These are phyloP conservation scores for Contarinia nasturtii DNA, from an alignment of 1,140 invertebrate species.

Conservation along the genomic window DNA sequence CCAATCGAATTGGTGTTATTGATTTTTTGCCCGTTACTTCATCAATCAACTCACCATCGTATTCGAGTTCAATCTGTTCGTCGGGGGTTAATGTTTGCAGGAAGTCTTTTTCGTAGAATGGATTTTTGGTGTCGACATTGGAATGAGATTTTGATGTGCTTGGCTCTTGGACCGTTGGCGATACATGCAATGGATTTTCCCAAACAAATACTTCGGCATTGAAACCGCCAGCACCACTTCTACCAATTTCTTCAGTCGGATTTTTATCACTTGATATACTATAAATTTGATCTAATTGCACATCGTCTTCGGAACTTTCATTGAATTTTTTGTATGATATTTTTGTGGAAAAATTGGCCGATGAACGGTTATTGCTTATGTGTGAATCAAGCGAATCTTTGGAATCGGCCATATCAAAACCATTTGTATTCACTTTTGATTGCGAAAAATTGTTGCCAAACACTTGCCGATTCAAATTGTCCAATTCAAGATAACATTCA, in stretches of 20 bases:
- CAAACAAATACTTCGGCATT: conserved; percentile 50
- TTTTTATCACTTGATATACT: conserved; percentile 14
- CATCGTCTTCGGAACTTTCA: conserved; percentile 6
- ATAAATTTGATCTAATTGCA: conserved; percentile 20
- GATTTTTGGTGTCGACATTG: neutral
- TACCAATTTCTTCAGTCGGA: conserved; percentile 7
- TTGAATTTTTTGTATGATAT: neutral
- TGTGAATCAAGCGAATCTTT: neutral
- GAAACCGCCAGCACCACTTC: conserved; percentile 10
- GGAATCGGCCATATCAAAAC: neutral
- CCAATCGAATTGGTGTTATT: conserved; percentile 34
- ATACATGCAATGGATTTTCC: conserved; percentile 47
- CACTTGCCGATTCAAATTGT: conserved; percentile 61
- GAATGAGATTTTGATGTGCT: neutral
- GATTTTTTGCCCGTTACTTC: conserved; percentile 40
- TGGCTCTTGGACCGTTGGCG: conserved; percentile 18
- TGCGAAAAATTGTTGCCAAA: conserved; percentile 27
- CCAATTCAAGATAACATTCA: no score
- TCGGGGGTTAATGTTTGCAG: conserved; percentile 36
- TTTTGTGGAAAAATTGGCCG: neutral
- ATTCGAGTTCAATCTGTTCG: conserved; percentile 45
- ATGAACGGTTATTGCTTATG: neutral
- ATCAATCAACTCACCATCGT: conserved; percentile 37
- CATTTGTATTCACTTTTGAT: neutral
- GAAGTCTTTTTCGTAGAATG: no score